Conservation (phyloP, 2,797 vertebrate genomes). For the Discoglossus pictus region DNA sequence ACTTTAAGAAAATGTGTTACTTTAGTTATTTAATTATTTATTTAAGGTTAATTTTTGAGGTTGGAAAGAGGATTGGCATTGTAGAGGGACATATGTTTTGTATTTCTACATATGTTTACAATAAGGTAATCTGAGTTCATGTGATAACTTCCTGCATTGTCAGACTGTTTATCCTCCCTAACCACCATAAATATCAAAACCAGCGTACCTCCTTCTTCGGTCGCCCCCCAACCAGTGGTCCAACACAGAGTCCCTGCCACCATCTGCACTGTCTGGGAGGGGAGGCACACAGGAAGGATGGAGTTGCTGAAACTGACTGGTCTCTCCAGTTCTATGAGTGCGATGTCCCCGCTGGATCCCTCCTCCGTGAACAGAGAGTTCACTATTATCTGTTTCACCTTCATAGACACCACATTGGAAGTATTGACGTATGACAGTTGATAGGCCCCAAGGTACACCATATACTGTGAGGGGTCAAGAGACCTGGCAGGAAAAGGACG, state of each 20-base stretch:
- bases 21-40: too few relatives aligned
- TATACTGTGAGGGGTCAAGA: slow-evolving; percentile 35
- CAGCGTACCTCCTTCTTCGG: slow-evolving; percentile 53
- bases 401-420: slow-evolving; percentile 41
- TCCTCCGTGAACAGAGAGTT: slow-evolving; percentile 54
- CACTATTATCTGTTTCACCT: slow-evolving; percentile 47
- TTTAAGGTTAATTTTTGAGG: too few relatives aligned
- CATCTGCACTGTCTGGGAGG: slow-evolving; percentile 48
- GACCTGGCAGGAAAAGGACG: slow-evolving; percentile 42
- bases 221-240: slow-evolving; percentile 64
- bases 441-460: slow-evolving; percentile 59
- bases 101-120: too few relatives aligned
- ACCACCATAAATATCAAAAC: not conserved
- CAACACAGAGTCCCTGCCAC: slow-evolving; percentile 54
- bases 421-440: slow-evolving; percentile 51
- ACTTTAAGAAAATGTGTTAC: too few relatives aligned
- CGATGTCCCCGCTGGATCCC: slow-evolving; percentile 58
- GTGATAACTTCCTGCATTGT: too few relatives aligned
- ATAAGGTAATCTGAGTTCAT: too few relatives aligned
- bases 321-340: slow-evolving; percentile 55
- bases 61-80: too few relatives aligned
- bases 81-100: too few relatives aligned
- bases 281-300: slow-evolving; percentile 64
- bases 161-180: too few relatives aligned
- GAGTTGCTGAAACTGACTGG: slow-evolving; percentile 55